Conservation (phyloP, 2,888 invertebrate genomes). For the Fragum whitleyi region DNA sequence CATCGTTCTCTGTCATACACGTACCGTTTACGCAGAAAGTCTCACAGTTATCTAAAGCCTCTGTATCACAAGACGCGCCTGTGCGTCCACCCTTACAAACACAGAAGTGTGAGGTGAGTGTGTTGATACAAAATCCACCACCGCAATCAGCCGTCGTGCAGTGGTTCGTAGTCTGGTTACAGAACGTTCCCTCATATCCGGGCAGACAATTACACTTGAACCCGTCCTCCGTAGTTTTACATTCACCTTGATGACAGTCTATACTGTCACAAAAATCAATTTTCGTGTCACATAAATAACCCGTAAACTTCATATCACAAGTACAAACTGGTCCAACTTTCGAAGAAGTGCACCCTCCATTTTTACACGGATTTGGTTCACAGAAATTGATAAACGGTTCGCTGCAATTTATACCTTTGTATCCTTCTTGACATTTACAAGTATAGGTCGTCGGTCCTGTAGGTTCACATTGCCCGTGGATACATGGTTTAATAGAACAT, state of each 20-base stretch:
- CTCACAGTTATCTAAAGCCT: not conserved
- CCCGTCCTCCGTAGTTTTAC: conserved; percentile 34
- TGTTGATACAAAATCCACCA: conserved; percentile 54
- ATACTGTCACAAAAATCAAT: conserved; percentile 45
- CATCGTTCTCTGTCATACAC: conserved; percentile 21
- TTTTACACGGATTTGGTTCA: conserved; percentile 53
- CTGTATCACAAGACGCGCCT: conserved; percentile 26
- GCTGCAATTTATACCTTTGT: conserved; percentile 59
- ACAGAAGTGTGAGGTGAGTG: conserved; percentile 47
- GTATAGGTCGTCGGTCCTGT: conserved; percentile 58
- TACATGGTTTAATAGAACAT: conserved; percentile 57
- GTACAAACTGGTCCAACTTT: conserved; percentile 38
- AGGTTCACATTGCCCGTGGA: conserved; percentile 55
- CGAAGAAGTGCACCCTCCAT: conserved; percentile 56
- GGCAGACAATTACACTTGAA: conserved; percentile 45
- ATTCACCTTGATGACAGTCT: conserved; percentile 60
- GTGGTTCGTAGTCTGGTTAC: conserved; percentile 52
- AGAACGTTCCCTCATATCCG: conserved; percentile 43
- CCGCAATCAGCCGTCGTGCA: conserved; percentile 43
- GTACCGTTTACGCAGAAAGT: conserved; percentile 24
- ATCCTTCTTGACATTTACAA: conserved; percentile 58
- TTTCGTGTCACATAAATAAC: conserved; percentile 45
- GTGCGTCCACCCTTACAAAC: conserved; percentile 41
- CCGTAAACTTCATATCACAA: conserved; percentile 47
- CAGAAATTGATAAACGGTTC: conserved; percentile 50